Percentiles rank a stretch among this genome's conserved stretches.
phyloP scores from a whole-genome alignment of 2,888 invertebrate genomes.

The Ernsta delagoae region DNA sequence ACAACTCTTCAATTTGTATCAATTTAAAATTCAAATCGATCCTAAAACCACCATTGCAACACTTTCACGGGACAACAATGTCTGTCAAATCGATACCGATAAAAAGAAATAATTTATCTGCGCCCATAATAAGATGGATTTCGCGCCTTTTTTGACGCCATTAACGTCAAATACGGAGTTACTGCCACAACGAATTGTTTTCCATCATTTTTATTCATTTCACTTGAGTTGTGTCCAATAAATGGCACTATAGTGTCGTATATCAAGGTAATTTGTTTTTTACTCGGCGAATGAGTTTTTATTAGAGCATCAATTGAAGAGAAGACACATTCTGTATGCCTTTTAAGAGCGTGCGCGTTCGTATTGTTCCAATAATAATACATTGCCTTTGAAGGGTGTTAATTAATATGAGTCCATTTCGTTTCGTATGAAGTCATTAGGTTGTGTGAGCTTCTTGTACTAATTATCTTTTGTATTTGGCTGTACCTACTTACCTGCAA shows the following conservation, averaged over 20 bases:
- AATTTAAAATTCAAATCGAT: constrained; percentile 33
- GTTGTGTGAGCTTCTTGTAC: constrained; percentile 25
- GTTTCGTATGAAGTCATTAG: constrained; percentile 36
- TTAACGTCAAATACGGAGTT: constrained; percentile 36
- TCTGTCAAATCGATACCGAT: constrained; percentile 33
- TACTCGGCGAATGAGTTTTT: constrained; percentile 34
- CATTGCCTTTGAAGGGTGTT: constrained; percentile 34
- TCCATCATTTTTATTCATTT: constrained; percentile 38
- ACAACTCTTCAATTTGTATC: constrained; percentile 31
- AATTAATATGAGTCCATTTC: constrained; percentile 32
- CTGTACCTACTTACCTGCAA: not conserved
- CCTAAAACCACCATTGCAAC: constrained; percentile 33
- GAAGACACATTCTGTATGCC: constrained; percentile 34
- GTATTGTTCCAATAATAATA: constrained; percentile 35
- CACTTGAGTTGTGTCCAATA: constrained; percentile 35
- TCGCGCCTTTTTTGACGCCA: constrained; percentile 39
- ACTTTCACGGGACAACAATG: constrained; percentile 34
- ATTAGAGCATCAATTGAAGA: constrained; percentile 33
- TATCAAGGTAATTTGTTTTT: constrained; percentile 37
- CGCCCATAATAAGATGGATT: constrained; percentile 39
- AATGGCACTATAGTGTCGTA: constrained; percentile 31
- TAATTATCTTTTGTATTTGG: constrained; percentile 34
- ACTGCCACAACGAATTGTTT: constrained; percentile 35
- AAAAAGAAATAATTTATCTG: constrained; percentile 40
- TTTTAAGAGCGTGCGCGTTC: constrained; percentile 27